Evolutionary conservation across 2,797 vertebrate genomes (phyloP).

Genomic region (Tympanoctomys barrerae): DNA sequence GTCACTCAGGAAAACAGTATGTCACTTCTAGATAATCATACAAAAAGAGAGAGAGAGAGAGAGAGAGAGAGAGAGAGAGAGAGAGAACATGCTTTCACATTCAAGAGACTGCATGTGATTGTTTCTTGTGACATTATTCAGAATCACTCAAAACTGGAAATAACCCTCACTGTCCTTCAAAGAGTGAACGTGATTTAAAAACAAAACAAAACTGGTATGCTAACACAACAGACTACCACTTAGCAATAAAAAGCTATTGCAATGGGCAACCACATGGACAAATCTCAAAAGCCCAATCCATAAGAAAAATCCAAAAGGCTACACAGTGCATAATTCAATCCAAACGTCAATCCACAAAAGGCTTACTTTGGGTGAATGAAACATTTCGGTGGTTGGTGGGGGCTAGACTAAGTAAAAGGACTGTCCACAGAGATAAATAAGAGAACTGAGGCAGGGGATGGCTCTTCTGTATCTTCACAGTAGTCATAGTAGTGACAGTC

Average conservation of each 20-base stretch:
- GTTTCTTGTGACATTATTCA: constrained; percentile 7
- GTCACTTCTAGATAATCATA: background rate
- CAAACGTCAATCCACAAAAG: constrained; percentile 37
- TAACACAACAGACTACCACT: background rate
- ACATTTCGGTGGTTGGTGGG: background rate
- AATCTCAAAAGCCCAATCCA: background rate
- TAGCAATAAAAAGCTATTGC: background rate
- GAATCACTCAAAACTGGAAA: constrained; percentile 15
- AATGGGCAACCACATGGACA: background rate
- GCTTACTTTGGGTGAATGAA: background rate
- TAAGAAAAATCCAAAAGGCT: constrained; percentile 5
- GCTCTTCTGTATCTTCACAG: background rate
- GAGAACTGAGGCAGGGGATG: background rate
- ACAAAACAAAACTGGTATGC: background rate
- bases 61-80: constrained; percentile 30
- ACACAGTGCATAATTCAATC: background rate
- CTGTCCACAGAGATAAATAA: background rate
- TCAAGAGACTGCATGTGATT: constrained; percentile 11
- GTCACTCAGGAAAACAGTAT: background rate
- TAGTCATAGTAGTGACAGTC: background rate
- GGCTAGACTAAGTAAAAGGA: background rate
- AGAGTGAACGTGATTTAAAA: background rate
- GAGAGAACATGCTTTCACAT: background rate
- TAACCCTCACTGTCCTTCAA: background rate
- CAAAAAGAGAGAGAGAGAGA: constrained; percentile 9